These are phyloP conservation scores for Proterorhinus semilunaris DNA, from an alignment of 2,113 vertebrate species.

Conservation along the genomic window DNA sequence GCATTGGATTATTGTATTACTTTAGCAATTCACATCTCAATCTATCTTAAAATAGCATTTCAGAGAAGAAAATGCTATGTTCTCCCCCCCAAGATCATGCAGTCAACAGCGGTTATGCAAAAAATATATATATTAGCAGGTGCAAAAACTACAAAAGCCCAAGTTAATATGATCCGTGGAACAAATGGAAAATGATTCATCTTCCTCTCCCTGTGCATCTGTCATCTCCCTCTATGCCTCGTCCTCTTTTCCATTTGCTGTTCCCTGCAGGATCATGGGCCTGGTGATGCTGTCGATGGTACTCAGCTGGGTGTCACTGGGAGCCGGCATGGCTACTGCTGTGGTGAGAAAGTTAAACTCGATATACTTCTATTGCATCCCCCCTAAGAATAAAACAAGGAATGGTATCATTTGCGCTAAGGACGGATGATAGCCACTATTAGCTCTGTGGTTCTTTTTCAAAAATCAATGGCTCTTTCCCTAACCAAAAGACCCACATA, in stretches of 20 bases:
- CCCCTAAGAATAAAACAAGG: neutral
- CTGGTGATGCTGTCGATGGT: constrained; percentile 81
- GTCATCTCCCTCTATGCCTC: neutral
- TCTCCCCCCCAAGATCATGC: too few relatives aligned
- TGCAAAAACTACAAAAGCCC: constrained; percentile 12
- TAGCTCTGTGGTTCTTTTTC: neutral
- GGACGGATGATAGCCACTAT: neutral
- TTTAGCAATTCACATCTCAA: too few relatives aligned
- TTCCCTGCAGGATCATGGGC: constrained; percentile 81
- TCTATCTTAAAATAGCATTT: too few relatives aligned
- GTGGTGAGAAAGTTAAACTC: constrained; percentile 81
- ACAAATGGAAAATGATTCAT: constrained; percentile 37
- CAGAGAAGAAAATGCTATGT: too few relatives aligned
- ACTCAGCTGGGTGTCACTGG: constrained; percentile 90
- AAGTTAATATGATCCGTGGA: constrained; percentile 17
- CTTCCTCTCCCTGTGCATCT: constrained; percentile 24
- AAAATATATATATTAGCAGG: neutral
- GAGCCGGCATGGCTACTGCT: constrained; percentile 75
- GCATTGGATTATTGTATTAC: too few relatives aligned
- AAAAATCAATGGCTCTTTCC: constrained; percentile 5
- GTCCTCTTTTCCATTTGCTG: constrained; percentile 6
- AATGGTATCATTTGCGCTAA: neutral
- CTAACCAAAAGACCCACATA: neutral
- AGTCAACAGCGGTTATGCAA: too few relatives aligned
- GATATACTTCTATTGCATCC: neutral